These are phyloP conservation scores for Tetramorium alpestre DNA, from an alignment of 1,140 invertebrate species.

Conservation along the genomic window DNA sequence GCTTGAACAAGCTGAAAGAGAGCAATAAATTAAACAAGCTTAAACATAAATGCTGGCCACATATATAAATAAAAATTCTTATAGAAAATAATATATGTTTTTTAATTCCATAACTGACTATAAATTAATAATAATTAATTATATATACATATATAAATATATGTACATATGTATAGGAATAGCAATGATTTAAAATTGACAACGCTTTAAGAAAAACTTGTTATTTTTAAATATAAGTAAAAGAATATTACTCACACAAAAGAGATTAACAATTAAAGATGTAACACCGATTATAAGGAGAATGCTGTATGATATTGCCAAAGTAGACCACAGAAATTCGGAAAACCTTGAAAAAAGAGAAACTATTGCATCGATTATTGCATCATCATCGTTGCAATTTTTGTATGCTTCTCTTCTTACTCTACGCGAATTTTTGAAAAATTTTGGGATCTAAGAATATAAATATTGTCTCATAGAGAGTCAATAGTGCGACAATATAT, in stretches of 20 bases:
- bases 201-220: background rate
- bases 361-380: background rate
- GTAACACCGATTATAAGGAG: slow-evolving; percentile 25
- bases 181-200: background rate
- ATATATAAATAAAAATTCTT: background rate
- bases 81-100: background rate
- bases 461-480: background rate
- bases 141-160: background rate
- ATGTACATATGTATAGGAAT: background rate
- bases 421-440: background rate
- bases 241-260: slow-evolving; percentile 23
- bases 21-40: background rate
- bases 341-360: slow-evolving; percentile 42
- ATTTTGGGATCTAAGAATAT: background rate
- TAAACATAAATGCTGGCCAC: background rate
- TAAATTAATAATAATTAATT: no score
- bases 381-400: background rate
- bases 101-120: no score
- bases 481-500: background rate
- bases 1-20: slow-evolving; percentile 17
- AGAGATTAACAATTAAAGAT: slow-evolving; percentile 41
- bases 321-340: slow-evolving; percentile 20
- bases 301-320: slow-evolving; percentile 31
- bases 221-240: background rate
- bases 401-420: background rate